A percentile compares a stretch with the other conserved stretches of the same genome.
Conservation (phyloP, 2,888 invertebrate genomes). For the Limenitis camilla region DNA sequence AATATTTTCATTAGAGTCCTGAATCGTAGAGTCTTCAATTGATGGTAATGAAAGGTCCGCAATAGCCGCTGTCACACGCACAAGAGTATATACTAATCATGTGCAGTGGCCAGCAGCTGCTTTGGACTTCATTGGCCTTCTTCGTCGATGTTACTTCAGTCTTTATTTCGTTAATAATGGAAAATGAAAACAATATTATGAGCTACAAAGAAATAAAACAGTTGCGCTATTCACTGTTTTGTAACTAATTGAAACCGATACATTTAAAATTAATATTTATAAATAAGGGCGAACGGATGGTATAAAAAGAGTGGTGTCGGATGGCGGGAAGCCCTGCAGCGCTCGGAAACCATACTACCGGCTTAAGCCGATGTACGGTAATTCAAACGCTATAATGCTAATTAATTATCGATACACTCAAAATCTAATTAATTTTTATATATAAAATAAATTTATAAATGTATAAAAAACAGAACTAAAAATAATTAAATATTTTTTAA, state of each 20-base stretch:
- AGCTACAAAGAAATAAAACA: too few relatives aligned
- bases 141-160: conserved; percentile 2
- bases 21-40: conserved; percentile 31
- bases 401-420: conserved; percentile 2
- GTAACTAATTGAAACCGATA: conserved; percentile 16
- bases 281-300: conserved; percentile 28
- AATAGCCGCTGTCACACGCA: conserved; percentile 99
- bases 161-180: neutral
- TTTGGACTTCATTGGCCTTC: conserved; percentile 79
- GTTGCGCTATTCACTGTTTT: neutral
- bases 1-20: neutral
- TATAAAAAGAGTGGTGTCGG: conserved; percentile 39
- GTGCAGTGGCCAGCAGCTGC: conserved; percentile 99
- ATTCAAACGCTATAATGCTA: conserved; percentile 11
- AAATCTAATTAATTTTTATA: too few relatives aligned
- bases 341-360: conserved; percentile 61
- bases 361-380: conserved; percentile 36
- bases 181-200: neutral
- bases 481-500: too few relatives aligned
- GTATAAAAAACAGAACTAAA: too few relatives aligned
- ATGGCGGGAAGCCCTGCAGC: conserved; percentile 44
- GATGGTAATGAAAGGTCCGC: conserved; percentile 80
- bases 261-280: conserved; percentile 22
- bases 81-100: conserved; percentile 96
- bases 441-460: neutral